A percentile compares a stretch with the other conserved stretches of the same genome.
Evolutionary conservation across 2,888 invertebrate species (phyloP).

Genomic region (Torymus aiolomorphi): DNA sequence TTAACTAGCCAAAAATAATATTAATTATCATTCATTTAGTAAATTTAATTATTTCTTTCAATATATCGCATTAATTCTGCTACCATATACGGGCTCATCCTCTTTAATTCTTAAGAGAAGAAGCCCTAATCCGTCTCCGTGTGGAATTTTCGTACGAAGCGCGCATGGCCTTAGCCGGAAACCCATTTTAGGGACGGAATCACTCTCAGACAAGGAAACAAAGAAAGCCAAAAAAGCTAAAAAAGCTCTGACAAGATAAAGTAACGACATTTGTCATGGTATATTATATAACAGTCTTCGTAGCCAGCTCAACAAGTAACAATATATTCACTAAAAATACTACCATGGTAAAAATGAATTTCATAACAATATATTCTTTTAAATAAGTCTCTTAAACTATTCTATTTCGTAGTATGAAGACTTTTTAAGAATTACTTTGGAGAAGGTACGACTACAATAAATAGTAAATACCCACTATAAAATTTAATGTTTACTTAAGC

Average conservation of each 20-base stretch:
- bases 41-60: too few relatives aligned
- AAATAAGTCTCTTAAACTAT: too few relatives aligned
- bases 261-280: background rate
- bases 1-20: too few relatives aligned
- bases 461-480: too few relatives aligned
- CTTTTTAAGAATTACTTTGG: too few relatives aligned
- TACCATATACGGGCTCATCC: too few relatives aligned
- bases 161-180: background rate
- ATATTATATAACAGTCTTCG: background rate
- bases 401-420: too few relatives aligned
- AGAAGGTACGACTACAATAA: too few relatives aligned
- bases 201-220: background rate
- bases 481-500: too few relatives aligned
- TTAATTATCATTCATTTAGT: too few relatives aligned
- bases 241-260: background rate
- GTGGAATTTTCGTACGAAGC: background rate
- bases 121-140: conserved; percentile 4
- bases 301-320: background rate
- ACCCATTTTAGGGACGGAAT: conserved; percentile 12
- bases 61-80: too few relatives aligned
- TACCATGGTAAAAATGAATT: background rate
- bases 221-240: background rate
- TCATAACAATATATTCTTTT: too few relatives aligned
- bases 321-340: background rate
- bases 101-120: background rate